phyloP scores from a whole-genome alignment of 2,888 invertebrate species.

The Pristionchus arcanus region DNA sequence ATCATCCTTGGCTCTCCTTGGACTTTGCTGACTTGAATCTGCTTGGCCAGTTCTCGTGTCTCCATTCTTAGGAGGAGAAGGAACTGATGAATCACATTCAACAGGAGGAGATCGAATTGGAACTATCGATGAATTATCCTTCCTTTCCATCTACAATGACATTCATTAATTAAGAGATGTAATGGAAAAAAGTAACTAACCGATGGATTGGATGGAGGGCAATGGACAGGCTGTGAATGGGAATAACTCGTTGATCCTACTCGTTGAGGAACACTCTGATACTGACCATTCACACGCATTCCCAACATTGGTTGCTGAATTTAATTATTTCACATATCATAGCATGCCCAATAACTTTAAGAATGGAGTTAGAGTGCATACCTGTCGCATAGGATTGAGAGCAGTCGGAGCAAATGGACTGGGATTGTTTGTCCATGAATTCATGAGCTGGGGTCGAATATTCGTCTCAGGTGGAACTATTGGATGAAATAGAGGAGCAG shows the following conservation, averaged over 20 bases:
- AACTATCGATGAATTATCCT: neutral
- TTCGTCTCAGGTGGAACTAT: neutral
- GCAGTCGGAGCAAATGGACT: neutral
- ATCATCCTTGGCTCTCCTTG: conserved; percentile 22
- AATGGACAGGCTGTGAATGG: neutral
- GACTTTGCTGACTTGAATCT: conserved; percentile 39
- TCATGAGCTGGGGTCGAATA: no score
- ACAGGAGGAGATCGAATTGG: conserved; percentile 61
- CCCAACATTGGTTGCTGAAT: no score
- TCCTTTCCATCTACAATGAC: neutral
- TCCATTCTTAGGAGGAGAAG: conserved; percentile 69
- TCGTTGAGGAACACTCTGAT: no score
- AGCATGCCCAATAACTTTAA: no score
- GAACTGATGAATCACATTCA: conserved; percentile 76
- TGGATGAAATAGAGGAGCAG: neutral
- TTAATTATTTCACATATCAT: no score
- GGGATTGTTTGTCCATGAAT: no score
- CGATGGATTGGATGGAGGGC: neutral
- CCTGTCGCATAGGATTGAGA: conserved; percentile 1
- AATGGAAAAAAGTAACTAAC: neutral
- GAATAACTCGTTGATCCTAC: neutral
- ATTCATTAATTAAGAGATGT: neutral
- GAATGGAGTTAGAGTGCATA: no score
- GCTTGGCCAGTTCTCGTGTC: neutral
- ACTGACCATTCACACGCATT: no score